These are phyloP conservation scores for Hucho hucho DNA, from an alignment of 2,113 vertebrate genomes.

Conservation along the genomic window DNA sequence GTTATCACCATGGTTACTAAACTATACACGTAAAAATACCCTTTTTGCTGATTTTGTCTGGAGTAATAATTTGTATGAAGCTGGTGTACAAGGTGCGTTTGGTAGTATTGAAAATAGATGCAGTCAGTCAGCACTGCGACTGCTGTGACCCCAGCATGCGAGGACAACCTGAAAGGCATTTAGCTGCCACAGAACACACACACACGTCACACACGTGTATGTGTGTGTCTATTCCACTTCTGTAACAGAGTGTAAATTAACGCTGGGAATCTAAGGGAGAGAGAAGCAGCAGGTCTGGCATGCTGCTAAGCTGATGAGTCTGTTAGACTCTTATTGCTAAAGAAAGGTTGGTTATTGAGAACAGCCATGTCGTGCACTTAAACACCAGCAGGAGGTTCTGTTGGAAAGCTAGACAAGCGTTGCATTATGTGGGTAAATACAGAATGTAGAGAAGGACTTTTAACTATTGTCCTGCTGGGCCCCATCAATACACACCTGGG, in stretches of 20 bases:
- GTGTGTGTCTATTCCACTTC: conserved; percentile 41
- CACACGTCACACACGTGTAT: conserved; percentile 5
- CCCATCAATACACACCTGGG: too few relatives aligned
- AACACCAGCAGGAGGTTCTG: conserved; percentile 20
- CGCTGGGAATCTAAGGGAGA: conserved; percentile 58
- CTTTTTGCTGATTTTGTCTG: conserved; percentile 23
- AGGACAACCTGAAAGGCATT: conserved; percentile 64
- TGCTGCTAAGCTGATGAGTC: too few relatives aligned
- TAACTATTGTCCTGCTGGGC: too few relatives aligned
- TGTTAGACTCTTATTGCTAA: conserved; percentile 60
- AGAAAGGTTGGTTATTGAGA: conserved; percentile 30
- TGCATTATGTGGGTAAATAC: neutral
- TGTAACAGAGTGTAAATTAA: conserved; percentile 43
- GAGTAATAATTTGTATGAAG: neutral
- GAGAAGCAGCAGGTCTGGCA: conserved; percentile 28
- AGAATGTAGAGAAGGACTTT: neutral
- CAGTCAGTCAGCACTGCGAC: conserved; percentile 27
- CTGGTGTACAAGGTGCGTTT: neutral
- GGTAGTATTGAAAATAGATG: conserved; percentile 7
- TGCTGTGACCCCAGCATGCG: conserved; percentile 58
- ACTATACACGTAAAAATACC: conserved; percentile 50
- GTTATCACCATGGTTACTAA: conserved; percentile 56
- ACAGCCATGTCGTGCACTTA: conserved; percentile 32
- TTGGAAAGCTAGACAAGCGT: neutral
- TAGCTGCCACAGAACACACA: conserved; percentile 70